Base-by-base conservation (phyloP, 2,113 vertebrate genomes). In the Nymphicus hollandicus region DNA sequence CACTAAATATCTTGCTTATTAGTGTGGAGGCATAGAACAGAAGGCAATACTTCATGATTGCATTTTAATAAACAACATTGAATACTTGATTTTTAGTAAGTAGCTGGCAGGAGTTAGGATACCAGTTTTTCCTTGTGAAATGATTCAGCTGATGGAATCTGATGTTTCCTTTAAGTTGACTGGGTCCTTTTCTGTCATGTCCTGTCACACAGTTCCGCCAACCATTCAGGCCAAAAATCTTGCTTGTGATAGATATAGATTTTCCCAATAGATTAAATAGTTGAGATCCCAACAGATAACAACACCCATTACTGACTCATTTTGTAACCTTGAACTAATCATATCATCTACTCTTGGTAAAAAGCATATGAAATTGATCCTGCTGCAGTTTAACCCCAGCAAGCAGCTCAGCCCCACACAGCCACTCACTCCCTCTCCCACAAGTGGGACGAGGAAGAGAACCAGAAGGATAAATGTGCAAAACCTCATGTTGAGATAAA, bases 1-100 rank as follows among this genome's bases (percentile, higher is more conserved):
- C 96, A 97, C 94, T 95, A 96, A 97, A 96, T 97, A 92, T 86
- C 96, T 96, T 90, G 87, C 92, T 96, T 97, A 96, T 97, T 97
- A 96, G 83, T 79, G 82, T 80, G 81, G 73, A 93, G 83, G 80
- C 63, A 96, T 17, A 77, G 91, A 96, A 93, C 80, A 96, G 90
- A 97, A 94, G 91, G 86, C 83, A 91, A 91, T 66, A 70, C 14
- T 78, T 94, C 44, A 33, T 91, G 86, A 97, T 64, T 96, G 61
- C 58, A 68, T 96, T 97, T 97, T 97, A 97, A 97, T 88, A 96
- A 95, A 83, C 86, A 94, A 89, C 9, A 1, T 56, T 95, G 90
- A 96, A 96, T 88, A 91, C 58, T 96, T 96, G 95, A 95, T 96
- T 98, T 97, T 98, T 91, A 82, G 81, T 53, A 86, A 84, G 86